Conservation (phyloP, 92 coral and sea anemone species). For the Meandrina meandrites region DNA sequence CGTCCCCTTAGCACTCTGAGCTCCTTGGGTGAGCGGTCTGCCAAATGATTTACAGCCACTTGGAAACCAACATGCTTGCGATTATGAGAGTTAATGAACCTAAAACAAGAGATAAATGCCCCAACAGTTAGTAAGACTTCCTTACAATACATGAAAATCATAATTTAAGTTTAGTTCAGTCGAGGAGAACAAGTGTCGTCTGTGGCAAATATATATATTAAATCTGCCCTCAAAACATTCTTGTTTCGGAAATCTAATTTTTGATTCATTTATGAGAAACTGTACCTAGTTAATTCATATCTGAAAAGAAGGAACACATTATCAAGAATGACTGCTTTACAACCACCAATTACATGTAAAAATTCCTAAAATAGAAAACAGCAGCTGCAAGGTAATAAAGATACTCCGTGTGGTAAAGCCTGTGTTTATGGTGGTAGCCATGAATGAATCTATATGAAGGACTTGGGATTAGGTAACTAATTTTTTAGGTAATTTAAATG, state of each 20-base stretch:
- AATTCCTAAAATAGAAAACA: background rate
- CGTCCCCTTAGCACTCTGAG: constrained; percentile 82
- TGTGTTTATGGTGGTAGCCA: background rate
- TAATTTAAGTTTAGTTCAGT: too few species aligned
- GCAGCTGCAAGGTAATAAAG: background rate
- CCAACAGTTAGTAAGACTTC: background rate
- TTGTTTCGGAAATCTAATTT: too few species aligned
- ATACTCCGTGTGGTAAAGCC: background rate
- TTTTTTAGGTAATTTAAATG: too few species aligned
- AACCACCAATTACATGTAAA: too few species aligned
- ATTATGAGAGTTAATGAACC: constrained; percentile 92
- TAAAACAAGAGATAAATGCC: constrained; percentile 7
- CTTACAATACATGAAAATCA: background rate
- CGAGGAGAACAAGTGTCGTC: too few species aligned
- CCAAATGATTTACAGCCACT: constrained; percentile 84
- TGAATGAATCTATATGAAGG: too few species aligned
- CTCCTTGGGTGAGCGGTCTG: constrained; percentile 82
- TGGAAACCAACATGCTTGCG: constrained; percentile 88
- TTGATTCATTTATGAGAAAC: too few species aligned
- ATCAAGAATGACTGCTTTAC: too few species aligned
- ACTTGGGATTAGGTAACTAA: background rate
- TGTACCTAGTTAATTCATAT: background rate
- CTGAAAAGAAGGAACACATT: too few species aligned
- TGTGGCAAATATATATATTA: too few species aligned
- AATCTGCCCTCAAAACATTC: too few species aligned